Conservation (phyloP, 2,888 invertebrate genomes). For the Drosophila lutescens region DNA sequence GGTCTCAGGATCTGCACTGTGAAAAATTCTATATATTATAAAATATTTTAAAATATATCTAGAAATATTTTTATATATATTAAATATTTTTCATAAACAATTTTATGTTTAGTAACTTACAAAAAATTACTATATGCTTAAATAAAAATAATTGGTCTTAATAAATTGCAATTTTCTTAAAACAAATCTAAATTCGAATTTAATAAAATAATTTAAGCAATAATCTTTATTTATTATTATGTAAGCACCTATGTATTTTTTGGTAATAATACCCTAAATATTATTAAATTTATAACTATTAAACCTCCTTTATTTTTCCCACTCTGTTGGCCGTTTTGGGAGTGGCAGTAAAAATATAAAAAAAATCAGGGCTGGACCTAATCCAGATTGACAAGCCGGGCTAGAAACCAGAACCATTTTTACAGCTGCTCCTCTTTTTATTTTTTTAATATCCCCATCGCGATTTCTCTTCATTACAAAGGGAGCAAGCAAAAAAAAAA, state of each 20-base stretch:
- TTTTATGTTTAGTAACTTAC: too few relatives aligned
- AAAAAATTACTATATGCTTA: too few relatives aligned
- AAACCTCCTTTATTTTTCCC: neutral
- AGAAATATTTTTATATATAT: too few relatives aligned
- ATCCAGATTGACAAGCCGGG: constrained; percentile 19
- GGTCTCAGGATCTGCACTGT: neutral
- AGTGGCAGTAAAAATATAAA: neutral
- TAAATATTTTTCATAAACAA: too few relatives aligned
- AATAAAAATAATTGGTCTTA: too few relatives aligned
- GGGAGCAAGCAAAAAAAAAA: neutral
- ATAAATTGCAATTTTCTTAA: too few relatives aligned
- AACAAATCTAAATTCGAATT: too few relatives aligned
- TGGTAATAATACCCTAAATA: too few relatives aligned
- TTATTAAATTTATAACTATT: neutral
- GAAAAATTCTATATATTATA: neutral
- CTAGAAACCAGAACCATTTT: neutral
- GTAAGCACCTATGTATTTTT: too few relatives aligned
- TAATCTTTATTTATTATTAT: too few relatives aligned
- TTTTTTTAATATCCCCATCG: constrained; percentile 29
- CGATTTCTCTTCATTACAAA: constrained; percentile 66
- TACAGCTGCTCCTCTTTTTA: constrained; percentile 9
- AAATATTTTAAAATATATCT: neutral
- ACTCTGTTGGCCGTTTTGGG: neutral
- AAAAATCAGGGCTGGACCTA: neutral
- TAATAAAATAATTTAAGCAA: too few relatives aligned